A percentile compares a stretch with the other conserved stretches of the same genome.
These are phyloP conservation scores for Onychostruthus taczanowskii DNA, from an alignment of 2,113 vertebrate species.

Conservation along the genomic window DNA sequence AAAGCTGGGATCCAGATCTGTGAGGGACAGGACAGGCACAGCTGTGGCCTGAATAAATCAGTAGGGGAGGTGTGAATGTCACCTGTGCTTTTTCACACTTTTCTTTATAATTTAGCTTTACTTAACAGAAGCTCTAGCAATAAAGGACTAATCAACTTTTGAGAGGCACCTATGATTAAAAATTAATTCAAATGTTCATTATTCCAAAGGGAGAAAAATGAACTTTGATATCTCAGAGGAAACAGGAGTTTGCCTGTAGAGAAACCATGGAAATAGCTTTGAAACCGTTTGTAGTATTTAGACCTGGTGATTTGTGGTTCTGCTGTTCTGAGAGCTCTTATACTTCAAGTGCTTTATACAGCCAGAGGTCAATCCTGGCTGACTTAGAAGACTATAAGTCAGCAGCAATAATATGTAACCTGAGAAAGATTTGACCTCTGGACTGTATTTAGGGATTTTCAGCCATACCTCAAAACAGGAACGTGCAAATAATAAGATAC, in stretches of 20 bases:
- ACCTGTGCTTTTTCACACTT: neutral
- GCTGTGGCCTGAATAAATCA: neutral
- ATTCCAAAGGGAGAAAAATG: neutral
- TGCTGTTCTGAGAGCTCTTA: neutral
- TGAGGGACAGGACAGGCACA: neutral
- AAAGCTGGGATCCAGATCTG: neutral
- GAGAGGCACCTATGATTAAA: neutral
- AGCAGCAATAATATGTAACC: neutral
- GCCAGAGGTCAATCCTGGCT: conserved; percentile 5
- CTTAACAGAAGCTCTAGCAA: neutral
- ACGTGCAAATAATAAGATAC: neutral
- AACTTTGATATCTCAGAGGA: neutral
- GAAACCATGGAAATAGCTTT: neutral
- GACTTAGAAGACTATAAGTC: neutral
- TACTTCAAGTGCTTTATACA: neutral
- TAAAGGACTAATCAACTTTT: neutral
- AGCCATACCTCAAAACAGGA: neutral
- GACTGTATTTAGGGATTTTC: neutral
- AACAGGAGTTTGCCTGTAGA: neutral
- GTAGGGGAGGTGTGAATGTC: neutral
- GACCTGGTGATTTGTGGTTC: conserved; percentile 22
- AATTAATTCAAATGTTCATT: neutral
- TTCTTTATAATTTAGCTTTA: neutral
- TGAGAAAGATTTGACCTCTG: conserved; percentile 9
- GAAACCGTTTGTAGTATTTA: neutral